A percentile compares a stretch with the other conserved stretches of the same genome.
Conservation (phyloP, 2,113 vertebrate genomes). For the Tupaia chinensis region DNA sequence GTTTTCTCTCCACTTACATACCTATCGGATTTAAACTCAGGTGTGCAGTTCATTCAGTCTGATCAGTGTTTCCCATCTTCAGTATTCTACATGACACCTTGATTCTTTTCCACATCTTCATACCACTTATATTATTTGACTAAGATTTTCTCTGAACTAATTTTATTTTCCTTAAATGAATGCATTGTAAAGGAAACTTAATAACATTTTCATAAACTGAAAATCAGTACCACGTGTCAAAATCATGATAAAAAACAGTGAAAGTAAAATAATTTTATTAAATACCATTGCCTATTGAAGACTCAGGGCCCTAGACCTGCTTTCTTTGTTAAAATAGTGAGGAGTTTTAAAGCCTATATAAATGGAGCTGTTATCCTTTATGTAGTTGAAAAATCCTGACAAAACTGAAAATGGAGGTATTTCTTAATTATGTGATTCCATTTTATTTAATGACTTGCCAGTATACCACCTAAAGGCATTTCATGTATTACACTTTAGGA, state of each 20-base stretch:
- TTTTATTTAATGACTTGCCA: constrained; percentile 3
- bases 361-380: background rate
- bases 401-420: background rate
- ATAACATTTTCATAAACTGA: background rate
- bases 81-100: background rate
- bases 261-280: background rate
- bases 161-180: constrained; percentile 36
- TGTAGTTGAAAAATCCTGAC: background rate
- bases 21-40: constrained; percentile 27
- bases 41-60: background rate
- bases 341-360: background rate
- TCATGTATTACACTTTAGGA: background rate
- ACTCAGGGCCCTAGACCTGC: background rate
- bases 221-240: background rate
- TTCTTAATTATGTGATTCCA: background rate
- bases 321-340: constrained; percentile 33
- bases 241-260: constrained; percentile 7
- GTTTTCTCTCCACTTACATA: background rate
- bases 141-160: background rate
- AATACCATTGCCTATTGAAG: background rate
- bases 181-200: background rate
- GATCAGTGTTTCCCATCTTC: background rate
- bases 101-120: background rate
- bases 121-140: background rate
- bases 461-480: background rate